Evolutionary conservation across 2,113 vertebrate genomes (phyloP).

Genomic region (Typhlomys cinereus): DNA sequence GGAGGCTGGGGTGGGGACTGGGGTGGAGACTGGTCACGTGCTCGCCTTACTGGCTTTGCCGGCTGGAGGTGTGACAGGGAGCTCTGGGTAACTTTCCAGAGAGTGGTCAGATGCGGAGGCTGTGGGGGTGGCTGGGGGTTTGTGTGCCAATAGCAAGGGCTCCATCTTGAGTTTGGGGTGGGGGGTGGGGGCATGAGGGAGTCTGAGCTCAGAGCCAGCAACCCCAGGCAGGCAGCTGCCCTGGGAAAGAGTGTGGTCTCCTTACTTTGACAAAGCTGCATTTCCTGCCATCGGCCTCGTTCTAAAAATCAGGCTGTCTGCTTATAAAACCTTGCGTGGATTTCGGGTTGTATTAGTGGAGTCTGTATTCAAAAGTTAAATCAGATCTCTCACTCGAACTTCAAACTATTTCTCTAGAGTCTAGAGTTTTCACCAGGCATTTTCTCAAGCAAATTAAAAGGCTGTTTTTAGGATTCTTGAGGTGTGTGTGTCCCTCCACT

Average conservation of each 20-base stretch:
- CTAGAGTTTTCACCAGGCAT: background rate
- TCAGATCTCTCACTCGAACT: background rate
- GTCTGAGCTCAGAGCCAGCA: background rate
- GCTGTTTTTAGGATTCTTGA: background rate
- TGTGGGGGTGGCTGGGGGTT: background rate
- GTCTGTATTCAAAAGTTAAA: background rate
- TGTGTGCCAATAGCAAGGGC: background rate
- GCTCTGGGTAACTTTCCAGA: slow-evolving; percentile 37
- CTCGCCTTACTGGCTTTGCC: slow-evolving; percentile 1
- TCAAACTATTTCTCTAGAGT: background rate
- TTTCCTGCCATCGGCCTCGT: slow-evolving; percentile 18
- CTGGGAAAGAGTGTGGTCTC: background rate
- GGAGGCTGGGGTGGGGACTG: background rate
- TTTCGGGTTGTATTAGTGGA: slow-evolving; percentile 31
- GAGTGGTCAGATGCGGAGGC: background rate
- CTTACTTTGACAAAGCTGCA: background rate
- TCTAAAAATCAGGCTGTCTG: background rate
- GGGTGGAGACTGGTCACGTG: background rate
- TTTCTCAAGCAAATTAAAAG: background rate
- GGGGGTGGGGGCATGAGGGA: no score
- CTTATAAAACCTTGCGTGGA: background rate
- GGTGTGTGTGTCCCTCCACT: background rate
- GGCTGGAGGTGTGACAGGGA: background rate
- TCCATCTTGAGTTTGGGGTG: background rate
- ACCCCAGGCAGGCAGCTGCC: background rate